Base-by-base conservation (phyloP, 1,140 invertebrate species). In the Littorina saxatilis region DNA sequence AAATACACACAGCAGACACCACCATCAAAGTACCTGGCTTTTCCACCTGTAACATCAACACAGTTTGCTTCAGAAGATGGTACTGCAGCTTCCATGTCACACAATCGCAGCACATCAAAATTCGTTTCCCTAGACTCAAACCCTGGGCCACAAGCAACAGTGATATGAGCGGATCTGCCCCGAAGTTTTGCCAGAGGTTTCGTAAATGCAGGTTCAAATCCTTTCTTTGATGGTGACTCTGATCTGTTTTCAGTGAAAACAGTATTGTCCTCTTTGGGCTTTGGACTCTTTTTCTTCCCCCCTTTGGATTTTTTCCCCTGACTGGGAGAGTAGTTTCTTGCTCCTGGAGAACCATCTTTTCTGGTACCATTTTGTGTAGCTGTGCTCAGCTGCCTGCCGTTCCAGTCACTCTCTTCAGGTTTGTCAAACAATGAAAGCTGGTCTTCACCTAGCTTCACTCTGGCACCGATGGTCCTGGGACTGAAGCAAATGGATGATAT, bases 111-210 rank as follows among this genome's bases (percentile, higher is more conserved):
- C 50, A 87, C 29, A 68, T 88, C 88, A 52, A 79, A 77, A 70
- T 83, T 86, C 0, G 83, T 84, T 68, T 85, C 75, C 20, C 70
- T 70, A n/a, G 86, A 70, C 23, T 68, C 58, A 1, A 85, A 32
- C 32, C 84, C 84, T 29, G 74, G 43, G 5, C 84, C 83, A 40
- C 81, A 85, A 55, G 74, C 84, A 23, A 88, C 50, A 35, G 88
- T 88, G n/a, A 88, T 82, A 77, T 89, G 88, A 63, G 86, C 86
- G 63, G 81, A 81, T 27, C 85, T 84, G 11, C 83, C 82, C 13
- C 23, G 39, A 13, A 5, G 9, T 39, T 27, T 73, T 20, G 70
- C 70, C 70, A 73, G 9, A 27, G 70, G 70, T 29, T 50, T n/a
- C 11, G 70, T 73, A 17, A 20, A 13, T 27, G 23, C 39, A 3